Conservation (phyloP, 2,113 vertebrate genomes). For the Amphiprion percula region DNA sequence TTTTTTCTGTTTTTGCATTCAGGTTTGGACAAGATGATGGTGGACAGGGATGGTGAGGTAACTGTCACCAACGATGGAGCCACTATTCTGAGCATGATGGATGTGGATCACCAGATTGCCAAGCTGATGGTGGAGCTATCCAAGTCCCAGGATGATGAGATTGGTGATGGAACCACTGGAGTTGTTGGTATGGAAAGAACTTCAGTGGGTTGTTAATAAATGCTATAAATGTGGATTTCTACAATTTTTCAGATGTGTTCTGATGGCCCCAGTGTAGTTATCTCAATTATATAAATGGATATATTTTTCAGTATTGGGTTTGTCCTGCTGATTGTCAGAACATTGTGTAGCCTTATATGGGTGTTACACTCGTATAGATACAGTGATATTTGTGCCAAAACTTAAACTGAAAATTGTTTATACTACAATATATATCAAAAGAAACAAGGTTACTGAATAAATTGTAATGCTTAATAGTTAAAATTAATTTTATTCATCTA, state of each 20-base stretch:
- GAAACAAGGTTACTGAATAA: no score
- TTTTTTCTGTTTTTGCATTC: neutral
- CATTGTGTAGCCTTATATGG: no score
- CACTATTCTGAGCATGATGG: constrained; percentile 98
- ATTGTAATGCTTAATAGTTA: no score
- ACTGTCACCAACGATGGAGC: constrained; percentile 99
- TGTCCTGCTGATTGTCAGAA: no score
- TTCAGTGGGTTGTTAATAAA: no score
- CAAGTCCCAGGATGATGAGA: constrained; percentile 99
- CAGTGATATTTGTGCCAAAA: no score
- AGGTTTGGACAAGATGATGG: constrained; percentile 99
- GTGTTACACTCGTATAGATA: no score
- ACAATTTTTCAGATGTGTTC: neutral
- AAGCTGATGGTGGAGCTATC: constrained; percentile 99
- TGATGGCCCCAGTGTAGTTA: neutral
- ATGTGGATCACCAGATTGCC: constrained; percentile 98
- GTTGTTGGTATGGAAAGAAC: constrained; percentile 91
- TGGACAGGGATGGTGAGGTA: constrained; percentile 96
- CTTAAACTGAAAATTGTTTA: no score
- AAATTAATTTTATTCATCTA: no score
- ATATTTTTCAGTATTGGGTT: no score
- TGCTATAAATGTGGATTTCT: neutral
- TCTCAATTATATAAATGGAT: no score
- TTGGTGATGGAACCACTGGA: constrained; percentile 98
- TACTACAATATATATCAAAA: no score